Evolutionary conservation across 2,888 invertebrate genomes (phyloP).

Genomic region (Epistrophella euchroma): DNA sequence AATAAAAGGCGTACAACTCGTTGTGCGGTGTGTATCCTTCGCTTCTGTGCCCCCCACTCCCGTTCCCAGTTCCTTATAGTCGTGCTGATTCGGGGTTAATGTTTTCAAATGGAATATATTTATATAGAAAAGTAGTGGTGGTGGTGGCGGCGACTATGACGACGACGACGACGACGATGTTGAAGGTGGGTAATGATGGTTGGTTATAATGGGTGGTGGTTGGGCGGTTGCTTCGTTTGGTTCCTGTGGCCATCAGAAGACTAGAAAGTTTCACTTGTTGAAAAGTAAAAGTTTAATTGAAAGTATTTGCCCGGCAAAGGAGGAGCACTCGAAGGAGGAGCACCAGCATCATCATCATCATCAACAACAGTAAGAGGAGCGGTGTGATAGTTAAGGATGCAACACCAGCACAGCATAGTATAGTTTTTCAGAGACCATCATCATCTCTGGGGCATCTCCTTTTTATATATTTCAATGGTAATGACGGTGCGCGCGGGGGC

Average conservation of each 20-base stretch:
- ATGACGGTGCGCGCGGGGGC: conserved; percentile 38
- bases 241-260: conserved; percentile 33
- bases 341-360: not conserved
- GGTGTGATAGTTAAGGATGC: conserved; percentile 73
- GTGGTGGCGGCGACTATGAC: conserved; percentile 15
- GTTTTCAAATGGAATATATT: conserved; percentile 75
- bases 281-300: conserved; percentile 76
- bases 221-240: conserved; percentile 22
- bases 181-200: conserved; percentile 52
- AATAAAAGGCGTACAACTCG: conserved; percentile 72
- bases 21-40: conserved; percentile 63
- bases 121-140: conserved; percentile 71
- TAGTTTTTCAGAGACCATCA: conserved; percentile 59
- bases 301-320: conserved; percentile 74
- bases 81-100: conserved; percentile 74
- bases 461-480: conserved; percentile 52
- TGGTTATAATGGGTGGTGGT: not conserved
- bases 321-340: conserved; percentile 60
- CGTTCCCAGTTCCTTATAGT: conserved; percentile 5
- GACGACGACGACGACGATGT: conserved; percentile 48
- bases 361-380: conserved; percentile 34
- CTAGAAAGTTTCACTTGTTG: conserved; percentile 76
- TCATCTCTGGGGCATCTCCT: conserved; percentile 74
- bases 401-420: conserved; percentile 31
- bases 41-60: not conserved